phyloP scores from a whole-genome alignment of 2,113 vertebrate species.

The Dolichallabes microphthalmus region DNA sequence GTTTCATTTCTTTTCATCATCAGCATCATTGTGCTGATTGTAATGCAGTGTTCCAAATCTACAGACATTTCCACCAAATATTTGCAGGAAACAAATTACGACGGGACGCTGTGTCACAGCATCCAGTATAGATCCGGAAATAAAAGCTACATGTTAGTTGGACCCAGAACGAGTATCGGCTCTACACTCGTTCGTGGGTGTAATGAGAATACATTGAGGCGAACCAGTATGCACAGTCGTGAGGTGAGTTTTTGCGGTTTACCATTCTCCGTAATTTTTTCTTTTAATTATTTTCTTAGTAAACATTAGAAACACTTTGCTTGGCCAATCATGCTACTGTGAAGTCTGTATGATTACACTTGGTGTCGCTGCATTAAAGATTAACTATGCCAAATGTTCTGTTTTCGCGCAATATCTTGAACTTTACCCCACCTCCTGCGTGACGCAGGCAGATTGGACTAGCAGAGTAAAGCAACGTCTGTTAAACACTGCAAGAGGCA shows the following conservation, averaged over 20 bases:
- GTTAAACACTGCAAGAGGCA: background rate
- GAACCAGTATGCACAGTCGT: background rate
- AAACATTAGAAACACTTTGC: background rate
- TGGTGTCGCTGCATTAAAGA: conserved; percentile 32
- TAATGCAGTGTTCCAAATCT: conserved; percentile 59
- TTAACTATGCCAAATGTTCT: background rate
- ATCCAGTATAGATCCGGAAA: conserved; percentile 71
- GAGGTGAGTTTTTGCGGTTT: conserved; percentile 3
- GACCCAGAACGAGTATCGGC: conserved; percentile 66
- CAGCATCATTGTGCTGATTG: conserved; percentile 54
- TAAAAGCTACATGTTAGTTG: conserved; percentile 67
- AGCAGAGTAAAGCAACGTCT: background rate
- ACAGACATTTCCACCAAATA: conserved; percentile 59
- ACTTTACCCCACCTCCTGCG: background rate
- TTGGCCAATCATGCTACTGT: background rate
- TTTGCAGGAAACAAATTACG: conserved; percentile 60
- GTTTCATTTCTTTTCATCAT: conserved; percentile 62
- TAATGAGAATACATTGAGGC: conserved; percentile 49
- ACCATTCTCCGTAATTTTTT: background rate
- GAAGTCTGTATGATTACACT: background rate
- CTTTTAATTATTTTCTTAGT: background rate
- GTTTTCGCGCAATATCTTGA: background rate
- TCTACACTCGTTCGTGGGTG: conserved; percentile 56
- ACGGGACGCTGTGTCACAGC: conserved; percentile 67
- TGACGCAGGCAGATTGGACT: background rate